Evolutionary conservation across 2,113 vertebrate genomes (phyloP), one percentile per base, ranked within the genome.

Genomic region (Pterophyllum scalare): DNA sequence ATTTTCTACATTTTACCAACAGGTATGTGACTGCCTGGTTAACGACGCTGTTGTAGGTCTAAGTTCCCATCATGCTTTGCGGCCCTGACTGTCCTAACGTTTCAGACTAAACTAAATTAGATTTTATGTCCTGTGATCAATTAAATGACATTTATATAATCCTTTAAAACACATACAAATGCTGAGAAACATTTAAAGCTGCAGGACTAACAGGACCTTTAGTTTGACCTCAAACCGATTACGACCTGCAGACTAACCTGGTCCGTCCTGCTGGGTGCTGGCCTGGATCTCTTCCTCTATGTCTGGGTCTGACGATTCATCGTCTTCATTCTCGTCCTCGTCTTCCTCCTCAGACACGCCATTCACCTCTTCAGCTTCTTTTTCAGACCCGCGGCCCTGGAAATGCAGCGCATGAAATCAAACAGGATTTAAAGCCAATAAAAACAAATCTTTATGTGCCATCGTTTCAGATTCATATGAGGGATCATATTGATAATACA

Each of bases 211-310:
- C 12, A 13, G 40, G 46, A 17, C 14, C 2, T 14, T 59, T 59
- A 13, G 26, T 31, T 59, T 59, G 6, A 28, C 4, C 26, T 6
- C 7, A 40, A 64, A 10, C 11, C 6, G 10, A 4, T 56, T 1
- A 17, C 17, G 0, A 12, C 62, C 28, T 58, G 1, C 0, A 1
- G 54, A 57, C 92, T 89, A 6, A 96, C 95, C 96, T 84, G 91
- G 79, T 82, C 94, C 94, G 5, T 80, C 86, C 80, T 94, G 94
- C 84, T 88, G 91, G 22, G 81, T 87, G 59, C 96, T 96, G 85
- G 93, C 95, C 82, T 95, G 89, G 64, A 97, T 92, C 84, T 97
- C 97, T 3, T 97, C 95, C 67, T 97, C 97, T 0, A 97, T 96
- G 85, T 97, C 96, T 1, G 96, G 93, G 74, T 97, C 96, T 40